A percentile compares a stretch with the other conserved stretches of the same genome.
These are phyloP conservation scores for Synergus umbraculus DNA, from an alignment of 2,888 invertebrate genomes.

Conservation along the genomic window DNA sequence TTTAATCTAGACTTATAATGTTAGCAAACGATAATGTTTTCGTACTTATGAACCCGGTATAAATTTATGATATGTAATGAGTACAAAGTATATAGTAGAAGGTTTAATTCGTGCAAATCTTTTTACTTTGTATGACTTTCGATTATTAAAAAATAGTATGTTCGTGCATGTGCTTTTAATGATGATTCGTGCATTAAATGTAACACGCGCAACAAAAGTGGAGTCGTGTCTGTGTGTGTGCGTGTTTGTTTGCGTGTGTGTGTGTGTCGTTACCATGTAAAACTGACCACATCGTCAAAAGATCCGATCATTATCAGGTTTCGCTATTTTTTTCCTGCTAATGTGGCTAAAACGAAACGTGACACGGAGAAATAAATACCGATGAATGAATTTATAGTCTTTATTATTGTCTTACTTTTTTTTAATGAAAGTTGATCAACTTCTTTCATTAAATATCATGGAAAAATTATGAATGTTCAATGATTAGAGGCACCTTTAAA, in stretches of 20 bases:
- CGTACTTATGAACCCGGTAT: constrained; percentile 19
- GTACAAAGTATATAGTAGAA: constrained; percentile 15
- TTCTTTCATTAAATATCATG: background rate
- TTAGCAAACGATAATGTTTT: constrained; percentile 16
- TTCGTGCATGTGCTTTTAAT: constrained; percentile 32
- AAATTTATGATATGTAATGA: constrained; percentile 25
- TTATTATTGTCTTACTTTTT: too few species aligned
- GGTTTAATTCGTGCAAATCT: constrained; percentile 35
- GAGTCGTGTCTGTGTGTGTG: background rate
- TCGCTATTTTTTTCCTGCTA: constrained; percentile 10
- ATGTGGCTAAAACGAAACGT: constrained; percentile 13
- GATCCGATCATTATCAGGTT: constrained; percentile 26
- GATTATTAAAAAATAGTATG: constrained; percentile 4
- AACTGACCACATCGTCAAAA: constrained; percentile 32
- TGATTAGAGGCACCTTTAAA: background rate
- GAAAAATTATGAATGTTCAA: background rate
- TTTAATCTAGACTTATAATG: constrained; percentile 13
- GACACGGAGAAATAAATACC: background rate
- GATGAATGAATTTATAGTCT: background rate
- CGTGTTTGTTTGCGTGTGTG: background rate
- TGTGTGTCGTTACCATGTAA: constrained; percentile 12
- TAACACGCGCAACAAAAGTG: constrained; percentile 21
- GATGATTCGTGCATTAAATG: constrained; percentile 35
- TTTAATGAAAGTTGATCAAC: background rate
- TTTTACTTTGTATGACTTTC: constrained; percentile 25